Conservation (phyloP, 1,140 invertebrate species). For the Nephila pilipes region DNA sequence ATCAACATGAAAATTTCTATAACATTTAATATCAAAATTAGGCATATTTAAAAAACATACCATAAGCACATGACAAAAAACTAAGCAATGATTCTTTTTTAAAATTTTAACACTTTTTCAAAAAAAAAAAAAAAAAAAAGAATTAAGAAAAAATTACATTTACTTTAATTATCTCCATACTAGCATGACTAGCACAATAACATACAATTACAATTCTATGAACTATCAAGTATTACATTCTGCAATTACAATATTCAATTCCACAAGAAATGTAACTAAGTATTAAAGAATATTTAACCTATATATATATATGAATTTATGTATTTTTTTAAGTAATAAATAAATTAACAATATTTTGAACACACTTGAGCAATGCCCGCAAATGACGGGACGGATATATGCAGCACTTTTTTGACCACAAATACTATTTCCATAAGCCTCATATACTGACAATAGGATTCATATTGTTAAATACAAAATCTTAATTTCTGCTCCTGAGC, state of each 20-base stretch:
- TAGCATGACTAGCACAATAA: constrained; percentile 16
- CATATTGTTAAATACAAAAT: not conserved
- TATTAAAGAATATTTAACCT: not conserved
- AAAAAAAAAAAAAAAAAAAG: no score
- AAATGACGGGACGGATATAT: constrained; percentile 35
- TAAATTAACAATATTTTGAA: not conserved
- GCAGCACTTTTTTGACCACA: constrained; percentile 14
- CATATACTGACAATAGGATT: not conserved
- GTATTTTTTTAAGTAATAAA: not conserved
- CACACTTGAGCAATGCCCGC: constrained; percentile 24
- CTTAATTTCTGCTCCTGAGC: not conserved
- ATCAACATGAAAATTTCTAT: no score
- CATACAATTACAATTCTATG: not conserved
- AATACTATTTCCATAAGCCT: not conserved
- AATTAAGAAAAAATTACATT: no score
- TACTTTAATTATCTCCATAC: not conserved
- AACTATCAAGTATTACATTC: not conserved
- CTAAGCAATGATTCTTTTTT: no score
- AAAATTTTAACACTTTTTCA: no score
- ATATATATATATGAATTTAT: not conserved
- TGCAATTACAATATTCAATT: not conserved
- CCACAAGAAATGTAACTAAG: not conserved
- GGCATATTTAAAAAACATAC: no score
- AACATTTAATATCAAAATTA: no score
- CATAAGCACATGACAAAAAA: no score